Evolutionary conservation across 2,113 vertebrate species (phyloP).

Genomic region (Vulpes ferrilata): DNA sequence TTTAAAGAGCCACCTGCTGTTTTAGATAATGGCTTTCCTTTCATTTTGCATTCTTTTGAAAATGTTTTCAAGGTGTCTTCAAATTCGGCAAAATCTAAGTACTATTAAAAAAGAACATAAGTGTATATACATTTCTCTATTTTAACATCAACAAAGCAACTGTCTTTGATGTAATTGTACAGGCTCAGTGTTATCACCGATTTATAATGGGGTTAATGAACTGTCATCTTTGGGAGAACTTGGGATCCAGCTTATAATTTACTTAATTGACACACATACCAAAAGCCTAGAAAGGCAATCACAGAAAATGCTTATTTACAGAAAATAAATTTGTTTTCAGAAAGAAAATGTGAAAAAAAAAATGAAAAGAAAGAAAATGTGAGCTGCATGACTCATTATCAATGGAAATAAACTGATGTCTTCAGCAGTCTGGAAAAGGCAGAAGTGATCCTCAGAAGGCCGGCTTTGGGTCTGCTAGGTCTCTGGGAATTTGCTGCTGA

Average conservation of each 20-base stretch:
- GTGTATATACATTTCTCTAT: not conserved
- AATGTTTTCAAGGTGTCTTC: slow-evolving; percentile 93
- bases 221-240: not conserved
- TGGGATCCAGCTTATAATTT: not conserved
- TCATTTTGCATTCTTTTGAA: slow-evolving; percentile 94
- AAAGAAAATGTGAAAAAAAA: not conserved
- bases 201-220: not conserved
- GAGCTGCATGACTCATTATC: not conserved
- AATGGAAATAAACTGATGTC: not conserved
- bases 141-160: not conserved
- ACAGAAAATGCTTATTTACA: not conserved
- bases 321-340: not conserved
- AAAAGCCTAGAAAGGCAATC: not conserved
- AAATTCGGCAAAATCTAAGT: slow-evolving; percentile 95
- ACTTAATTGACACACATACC: not conserved
- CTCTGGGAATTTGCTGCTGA: not conserved
- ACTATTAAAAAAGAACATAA: slow-evolving; percentile 87
- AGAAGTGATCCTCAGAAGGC: not conserved
- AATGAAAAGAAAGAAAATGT: not conserved
- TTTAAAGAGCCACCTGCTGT: slow-evolving; percentile 81
- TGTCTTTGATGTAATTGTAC: not conserved
- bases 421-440: not conserved
- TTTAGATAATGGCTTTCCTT: slow-evolving; percentile 92
- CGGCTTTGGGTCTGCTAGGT: not conserved
- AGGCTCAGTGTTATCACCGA: not conserved